Base-by-base conservation (phyloP, 2,113 vertebrate genomes). In the Rhodinocichla rosea region DNA sequence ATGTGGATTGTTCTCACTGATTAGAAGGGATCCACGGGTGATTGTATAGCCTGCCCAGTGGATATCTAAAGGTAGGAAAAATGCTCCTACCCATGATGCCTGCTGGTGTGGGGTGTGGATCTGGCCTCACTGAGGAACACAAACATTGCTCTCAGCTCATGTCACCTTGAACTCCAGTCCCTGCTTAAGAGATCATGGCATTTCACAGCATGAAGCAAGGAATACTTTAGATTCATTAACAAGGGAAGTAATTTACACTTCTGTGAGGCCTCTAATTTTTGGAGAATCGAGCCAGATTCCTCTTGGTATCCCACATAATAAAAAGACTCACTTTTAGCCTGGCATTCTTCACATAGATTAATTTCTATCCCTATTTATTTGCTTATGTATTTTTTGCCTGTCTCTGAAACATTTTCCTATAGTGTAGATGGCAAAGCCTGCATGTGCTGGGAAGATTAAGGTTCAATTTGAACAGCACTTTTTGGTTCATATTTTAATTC, bases 41-140 rank as follows among this genome's bases (percentile, higher is more conserved):
- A 87, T 19, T 42, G 7, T 24, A 42, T 1, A 59, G n/a, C 33
- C 33, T 35, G 17, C 13, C 8, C 28, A 33, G 15, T 21, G 59
- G 57, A 23, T 33, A 64, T 3, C 17, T 57, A 60, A 88, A 80
- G 21, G n/a, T 5, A 87, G 53, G 21, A 84, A 71, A 85, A 50
- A 30, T 67, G 52, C 24, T 65, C 33, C 45, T 37, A 27, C 6
- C 3, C 0, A 0, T 22, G 49, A 49, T 37, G 15, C 5, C 50
- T 65, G 8, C 24, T 64, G 37, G 19, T 32, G 57, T 24, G n/a
- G 17, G 30, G 7, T 35, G 37, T 63, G 26, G 17, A 39, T 77
- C 23, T 16, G 27, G 11, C 50, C 27, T 33, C 42, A 21, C 11
- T 11, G 50, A 65, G 27, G 33, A 80, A 63, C 6, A 73, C 15